These are phyloP conservation scores for Rhineura floridana DNA, from an alignment of 2,113 vertebrate species.

Conservation along the genomic window DNA sequence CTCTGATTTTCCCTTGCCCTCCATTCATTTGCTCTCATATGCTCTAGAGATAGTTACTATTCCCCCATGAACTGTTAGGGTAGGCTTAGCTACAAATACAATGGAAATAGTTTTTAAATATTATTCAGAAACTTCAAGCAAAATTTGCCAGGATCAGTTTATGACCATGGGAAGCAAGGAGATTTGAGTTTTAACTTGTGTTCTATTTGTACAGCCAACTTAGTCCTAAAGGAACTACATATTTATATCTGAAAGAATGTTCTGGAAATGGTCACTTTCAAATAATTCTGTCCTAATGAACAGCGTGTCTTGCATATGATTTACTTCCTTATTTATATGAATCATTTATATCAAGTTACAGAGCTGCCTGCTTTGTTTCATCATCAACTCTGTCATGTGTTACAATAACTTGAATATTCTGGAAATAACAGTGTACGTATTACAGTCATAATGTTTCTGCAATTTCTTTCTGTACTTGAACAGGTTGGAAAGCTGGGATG, in stretches of 20 bases:
- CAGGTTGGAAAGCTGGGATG: neutral
- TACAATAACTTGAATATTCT: neutral
- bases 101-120: neutral
- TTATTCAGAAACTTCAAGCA: neutral
- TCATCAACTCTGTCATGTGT: neutral
- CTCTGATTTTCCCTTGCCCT: neutral
- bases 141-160: neutral
- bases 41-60: neutral
- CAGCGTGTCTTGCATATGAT: neutral
- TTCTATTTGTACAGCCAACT: constrained; percentile 12
- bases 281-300: constrained; percentile 3
- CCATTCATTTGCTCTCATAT: neutral
- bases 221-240: neutral
- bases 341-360: neutral
- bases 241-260: constrained; percentile 2
- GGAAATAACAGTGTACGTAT: neutral
- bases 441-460: neutral
- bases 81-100: neutral
- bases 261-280: neutral
- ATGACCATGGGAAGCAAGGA: neutral
- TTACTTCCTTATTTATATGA: neutral
- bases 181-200: neutral
- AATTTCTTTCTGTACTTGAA: neutral
- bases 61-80: neutral
- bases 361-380: neutral